phyloP scores from a whole-genome alignment of 2,113 vertebrate genomes.

The Romanogobio albipinnatus region DNA sequence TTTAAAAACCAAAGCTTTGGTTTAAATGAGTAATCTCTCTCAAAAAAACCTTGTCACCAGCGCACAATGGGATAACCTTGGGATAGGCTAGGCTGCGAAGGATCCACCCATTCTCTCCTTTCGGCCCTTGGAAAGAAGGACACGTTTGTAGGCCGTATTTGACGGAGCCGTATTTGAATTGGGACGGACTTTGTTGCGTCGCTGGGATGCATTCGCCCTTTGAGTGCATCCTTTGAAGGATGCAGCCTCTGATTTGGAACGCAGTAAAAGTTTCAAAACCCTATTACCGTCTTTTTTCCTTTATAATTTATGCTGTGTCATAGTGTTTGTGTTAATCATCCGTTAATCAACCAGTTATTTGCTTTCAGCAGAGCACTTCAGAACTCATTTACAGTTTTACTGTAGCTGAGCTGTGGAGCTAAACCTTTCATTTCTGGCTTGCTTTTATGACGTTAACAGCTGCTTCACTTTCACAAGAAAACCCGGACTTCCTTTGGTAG shows the following conservation, averaged over 20 bases:
- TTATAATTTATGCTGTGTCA: background rate
- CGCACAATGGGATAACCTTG: no score
- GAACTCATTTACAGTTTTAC: background rate
- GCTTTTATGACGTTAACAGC: background rate
- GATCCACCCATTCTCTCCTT: no score
- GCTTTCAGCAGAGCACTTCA: background rate
- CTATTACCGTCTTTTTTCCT: background rate
- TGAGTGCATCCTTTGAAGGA: no score
- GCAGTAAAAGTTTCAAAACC: background rate
- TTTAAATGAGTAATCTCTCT: no score
- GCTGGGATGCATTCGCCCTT: no score
- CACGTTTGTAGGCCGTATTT: no score
- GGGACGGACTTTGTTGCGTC: no score
- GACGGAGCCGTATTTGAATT: no score
- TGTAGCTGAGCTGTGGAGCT: background rate
- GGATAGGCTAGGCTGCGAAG: no score
- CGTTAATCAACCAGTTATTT: background rate
- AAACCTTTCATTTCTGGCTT: constrained; percentile 1
- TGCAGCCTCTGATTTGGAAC: background rate
- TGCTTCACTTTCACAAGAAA: constrained; percentile 17
- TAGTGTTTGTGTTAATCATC: background rate
- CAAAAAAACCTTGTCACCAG: no score
- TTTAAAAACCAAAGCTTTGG: no score
- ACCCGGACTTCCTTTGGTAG: background rate
- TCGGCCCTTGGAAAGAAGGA: no score